A percentile compares a stretch with the other conserved stretches of the same genome.
phyloP scores from a whole-genome alignment of 2,113 vertebrate species.

The Hippopotamus amphibius region DNA sequence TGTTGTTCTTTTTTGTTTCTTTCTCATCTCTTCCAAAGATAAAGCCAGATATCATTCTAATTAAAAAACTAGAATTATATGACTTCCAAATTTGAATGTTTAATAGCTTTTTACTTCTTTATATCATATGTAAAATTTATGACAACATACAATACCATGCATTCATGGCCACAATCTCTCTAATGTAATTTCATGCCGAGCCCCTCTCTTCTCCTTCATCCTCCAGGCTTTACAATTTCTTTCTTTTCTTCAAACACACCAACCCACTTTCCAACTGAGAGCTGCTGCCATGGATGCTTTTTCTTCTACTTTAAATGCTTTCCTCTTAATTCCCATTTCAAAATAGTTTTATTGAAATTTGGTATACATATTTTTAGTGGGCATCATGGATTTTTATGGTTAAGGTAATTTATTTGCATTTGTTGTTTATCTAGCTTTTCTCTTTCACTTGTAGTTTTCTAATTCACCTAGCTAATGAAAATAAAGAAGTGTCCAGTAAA shows the following conservation, averaged over 20 bases:
- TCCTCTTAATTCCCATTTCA: not conserved
- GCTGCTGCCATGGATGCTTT: not conserved
- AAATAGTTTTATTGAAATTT: not conserved
- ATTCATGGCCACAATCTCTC: not conserved
- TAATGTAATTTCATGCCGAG: not conserved
- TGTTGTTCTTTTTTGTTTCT: not conserved
- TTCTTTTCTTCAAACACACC: not conserved
- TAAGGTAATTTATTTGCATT: not conserved
- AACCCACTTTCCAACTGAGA: not conserved
- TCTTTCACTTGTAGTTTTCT: not conserved
- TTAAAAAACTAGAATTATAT: not conserved
- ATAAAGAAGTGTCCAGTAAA: not conserved
- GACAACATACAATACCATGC: too few species aligned
- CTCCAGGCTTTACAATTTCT: not conserved
- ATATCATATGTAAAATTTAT: not conserved
- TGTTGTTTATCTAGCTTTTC: not conserved
- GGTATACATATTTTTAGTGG: not conserved
- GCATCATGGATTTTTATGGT: not conserved
- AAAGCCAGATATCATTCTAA: not conserved
- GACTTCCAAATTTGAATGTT: not conserved
- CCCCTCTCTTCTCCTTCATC: not conserved
- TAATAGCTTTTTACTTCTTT: not conserved
- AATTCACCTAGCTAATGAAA: not conserved
- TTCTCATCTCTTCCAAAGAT: not conserved
- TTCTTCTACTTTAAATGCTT: not conserved